Conservation (phyloP, 1,140 invertebrate genomes). For the Amphibalanus amphitrite region DNA sequence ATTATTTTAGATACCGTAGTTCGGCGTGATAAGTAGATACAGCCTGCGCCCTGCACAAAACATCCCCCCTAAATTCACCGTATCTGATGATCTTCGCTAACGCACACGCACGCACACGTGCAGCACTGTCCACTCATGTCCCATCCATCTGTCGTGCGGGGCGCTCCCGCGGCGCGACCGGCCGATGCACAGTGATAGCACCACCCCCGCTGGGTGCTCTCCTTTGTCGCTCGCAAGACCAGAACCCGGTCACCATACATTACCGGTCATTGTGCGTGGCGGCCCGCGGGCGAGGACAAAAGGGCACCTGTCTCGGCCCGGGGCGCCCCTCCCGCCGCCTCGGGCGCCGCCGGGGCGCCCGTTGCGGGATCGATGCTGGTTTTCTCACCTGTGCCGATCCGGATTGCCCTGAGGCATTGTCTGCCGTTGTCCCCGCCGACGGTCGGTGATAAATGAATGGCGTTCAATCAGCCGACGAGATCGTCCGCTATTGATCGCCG, state of each 20-base stretch:
- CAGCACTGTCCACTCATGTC: too few relatives aligned
- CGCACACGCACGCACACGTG: too few relatives aligned
- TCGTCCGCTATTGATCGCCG: not conserved
- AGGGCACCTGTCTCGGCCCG: not conserved
- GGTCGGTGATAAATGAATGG: not conserved
- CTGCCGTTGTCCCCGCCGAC: not conserved
- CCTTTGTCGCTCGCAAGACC: not conserved
- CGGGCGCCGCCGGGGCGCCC: too few relatives aligned
- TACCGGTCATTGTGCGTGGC: not conserved
- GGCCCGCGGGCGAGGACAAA: not conserved
- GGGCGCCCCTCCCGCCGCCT: too few relatives aligned
- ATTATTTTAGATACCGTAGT: too few relatives aligned
- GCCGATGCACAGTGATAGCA: not conserved
- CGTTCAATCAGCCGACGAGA: not conserved
- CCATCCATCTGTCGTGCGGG: too few relatives aligned
- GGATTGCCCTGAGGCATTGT: not conserved
- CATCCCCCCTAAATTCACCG: too few relatives aligned
- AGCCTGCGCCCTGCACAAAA: too few relatives aligned
- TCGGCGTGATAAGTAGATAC: too few relatives aligned
- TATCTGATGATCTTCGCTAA: too few relatives aligned
- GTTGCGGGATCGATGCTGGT: not conserved
- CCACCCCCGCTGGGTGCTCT: too few relatives aligned
- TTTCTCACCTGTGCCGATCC: not conserved
- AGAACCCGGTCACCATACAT: not conserved
- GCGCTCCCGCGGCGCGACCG: not conserved